phyloP scores from a whole-genome alignment of 2,113 vertebrate species.

The Polypterus senegalus region DNA sequence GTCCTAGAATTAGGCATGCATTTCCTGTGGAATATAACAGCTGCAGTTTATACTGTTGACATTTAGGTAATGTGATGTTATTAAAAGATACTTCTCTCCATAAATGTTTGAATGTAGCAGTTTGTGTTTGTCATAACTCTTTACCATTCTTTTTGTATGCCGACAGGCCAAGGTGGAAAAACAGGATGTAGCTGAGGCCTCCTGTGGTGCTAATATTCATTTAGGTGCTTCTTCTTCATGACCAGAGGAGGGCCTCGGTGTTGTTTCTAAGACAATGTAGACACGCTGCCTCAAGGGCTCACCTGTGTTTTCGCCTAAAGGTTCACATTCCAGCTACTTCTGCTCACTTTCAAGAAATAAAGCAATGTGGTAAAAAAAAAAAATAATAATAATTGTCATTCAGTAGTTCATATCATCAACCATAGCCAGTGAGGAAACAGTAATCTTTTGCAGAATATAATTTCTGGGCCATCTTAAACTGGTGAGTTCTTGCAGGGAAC shows the following conservation, averaged over 20 bases:
- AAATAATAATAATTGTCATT: no score
- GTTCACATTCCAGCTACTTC: conserved; percentile 2
- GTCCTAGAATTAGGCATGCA: no score
- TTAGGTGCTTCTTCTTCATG: conserved; percentile 13
- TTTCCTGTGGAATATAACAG: no score
- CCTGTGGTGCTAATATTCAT: not conserved
- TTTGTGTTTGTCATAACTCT: conserved; percentile 7
- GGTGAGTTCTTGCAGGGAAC: no score
- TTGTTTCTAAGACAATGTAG: conserved; percentile 19
- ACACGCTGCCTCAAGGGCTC: not conserved
- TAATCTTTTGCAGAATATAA: no score
- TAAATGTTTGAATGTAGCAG: conserved; percentile 11
- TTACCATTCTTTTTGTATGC: not conserved
- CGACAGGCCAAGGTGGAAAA: conserved; percentile 8
- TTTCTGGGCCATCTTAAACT: no score
- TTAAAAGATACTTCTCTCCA: not conserved
- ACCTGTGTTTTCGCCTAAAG: no score
- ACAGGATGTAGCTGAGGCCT: not conserved
- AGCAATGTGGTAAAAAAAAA: no score
- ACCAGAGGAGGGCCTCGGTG: conserved; percentile 45
- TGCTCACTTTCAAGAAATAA: no score
- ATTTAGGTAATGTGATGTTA: not conserved
- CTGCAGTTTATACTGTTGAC: no score
- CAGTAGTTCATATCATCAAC: no score
- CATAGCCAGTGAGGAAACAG: no score